A percentile compares a stretch with the other conserved stretches of the same genome.
These are phyloP conservation scores for Willowsia nigromaculata DNA, from an alignment of 2,888 invertebrate species.

Conservation along the genomic window DNA sequence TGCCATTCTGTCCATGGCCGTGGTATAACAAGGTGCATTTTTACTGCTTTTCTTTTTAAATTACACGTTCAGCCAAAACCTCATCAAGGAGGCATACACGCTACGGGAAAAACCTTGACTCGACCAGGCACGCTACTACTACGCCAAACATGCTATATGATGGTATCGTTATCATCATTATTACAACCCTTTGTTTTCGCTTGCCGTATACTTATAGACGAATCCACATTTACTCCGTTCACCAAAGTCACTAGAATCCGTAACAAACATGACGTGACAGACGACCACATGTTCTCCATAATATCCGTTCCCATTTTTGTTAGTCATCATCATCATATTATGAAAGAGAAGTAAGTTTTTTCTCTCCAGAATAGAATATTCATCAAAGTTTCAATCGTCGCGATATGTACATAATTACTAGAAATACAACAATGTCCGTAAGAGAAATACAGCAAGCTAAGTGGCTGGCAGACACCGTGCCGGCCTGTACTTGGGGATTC, in stretches of 20 bases:
- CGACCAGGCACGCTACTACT: neutral
- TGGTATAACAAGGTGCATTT: neutral
- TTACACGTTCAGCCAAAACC: neutral
- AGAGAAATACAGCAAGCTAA: neutral
- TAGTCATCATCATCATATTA: neutral
- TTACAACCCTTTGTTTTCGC: neutral
- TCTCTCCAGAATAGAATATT: neutral
- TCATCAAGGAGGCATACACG: neutral
- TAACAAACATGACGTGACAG: neutral
- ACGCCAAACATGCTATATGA: neutral
- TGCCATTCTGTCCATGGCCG: too few species aligned
- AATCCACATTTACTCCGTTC: neutral
- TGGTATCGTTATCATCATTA: neutral
- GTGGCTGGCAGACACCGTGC: neutral
- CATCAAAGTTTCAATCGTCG: neutral
- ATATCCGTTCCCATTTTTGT: neutral
- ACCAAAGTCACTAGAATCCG: neutral
- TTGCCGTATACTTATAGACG: neutral
- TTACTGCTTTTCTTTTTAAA: slow-evolving; percentile 43
- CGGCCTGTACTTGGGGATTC: slow-evolving; percentile 8
- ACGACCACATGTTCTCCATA: slow-evolving; percentile 21
- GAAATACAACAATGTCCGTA: neutral
- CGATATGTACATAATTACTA: neutral
- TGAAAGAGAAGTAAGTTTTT: neutral
- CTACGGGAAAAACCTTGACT: slow-evolving; percentile 11